Evolutionary conservation across 2,888 invertebrate species (phyloP).

Genomic region (Ommatoiulus sabulosus): DNA sequence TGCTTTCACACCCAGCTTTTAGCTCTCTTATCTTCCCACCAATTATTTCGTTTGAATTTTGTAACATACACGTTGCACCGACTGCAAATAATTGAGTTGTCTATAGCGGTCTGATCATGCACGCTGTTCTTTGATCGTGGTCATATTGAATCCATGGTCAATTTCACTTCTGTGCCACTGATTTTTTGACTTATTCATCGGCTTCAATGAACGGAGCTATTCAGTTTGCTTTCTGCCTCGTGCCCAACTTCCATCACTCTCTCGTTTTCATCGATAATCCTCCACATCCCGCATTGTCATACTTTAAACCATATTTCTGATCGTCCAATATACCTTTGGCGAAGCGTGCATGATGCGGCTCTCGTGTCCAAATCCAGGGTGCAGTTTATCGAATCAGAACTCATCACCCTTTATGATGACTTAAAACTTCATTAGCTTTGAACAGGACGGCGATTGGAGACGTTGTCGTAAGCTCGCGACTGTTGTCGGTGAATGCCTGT

Average conservation of each 20-base stretch:
- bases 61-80: background rate
- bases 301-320: constrained; percentile 1
- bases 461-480: background rate
- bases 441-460: constrained; percentile 18
- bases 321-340: background rate
- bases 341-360: constrained; percentile 28
- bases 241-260: constrained; percentile 1
- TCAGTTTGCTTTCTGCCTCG: background rate
- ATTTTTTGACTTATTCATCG: constrained; percentile 38
- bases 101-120: background rate
- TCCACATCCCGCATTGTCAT: constrained; percentile 20
- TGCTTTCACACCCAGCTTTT: too few species aligned
- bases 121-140: background rate
- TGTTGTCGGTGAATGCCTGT: background rate
- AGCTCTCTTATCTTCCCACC: background rate
- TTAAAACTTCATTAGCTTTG: constrained; percentile 36
- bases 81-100: background rate
- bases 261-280: constrained; percentile 27
- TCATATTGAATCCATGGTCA: background rate
- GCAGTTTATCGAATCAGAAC: background rate
- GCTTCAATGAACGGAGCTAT: background rate
- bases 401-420: constrained; percentile 43
- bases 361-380: constrained; percentile 2
- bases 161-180: background rate
- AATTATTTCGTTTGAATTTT: background rate